Evolutionary conservation across 2,888 invertebrate species (phyloP).

Genomic region (Campoplex nolae): DNA sequence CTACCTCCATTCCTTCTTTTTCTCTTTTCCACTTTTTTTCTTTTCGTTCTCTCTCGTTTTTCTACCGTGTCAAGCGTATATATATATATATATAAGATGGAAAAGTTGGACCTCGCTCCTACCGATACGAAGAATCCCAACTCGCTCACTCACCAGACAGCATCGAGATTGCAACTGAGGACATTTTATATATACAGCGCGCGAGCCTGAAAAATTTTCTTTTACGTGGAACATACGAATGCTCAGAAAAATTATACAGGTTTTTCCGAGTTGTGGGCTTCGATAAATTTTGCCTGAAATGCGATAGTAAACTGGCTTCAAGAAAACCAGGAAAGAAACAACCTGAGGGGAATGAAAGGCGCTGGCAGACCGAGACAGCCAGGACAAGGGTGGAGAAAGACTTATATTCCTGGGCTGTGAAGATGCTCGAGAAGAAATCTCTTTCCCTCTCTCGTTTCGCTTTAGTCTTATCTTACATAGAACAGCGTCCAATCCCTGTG

Average conservation of each 20-base stretch:
- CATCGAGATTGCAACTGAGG: constrained; percentile 37
- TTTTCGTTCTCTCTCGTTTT: constrained; percentile 12
- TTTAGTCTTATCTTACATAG: constrained; percentile 58
- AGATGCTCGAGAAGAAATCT: constrained; percentile 38
- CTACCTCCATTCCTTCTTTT: constrained; percentile 18
- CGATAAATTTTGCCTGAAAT: constrained; percentile 56
- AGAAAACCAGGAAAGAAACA: constrained; percentile 21
- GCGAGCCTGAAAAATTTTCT: constrained; percentile 25
- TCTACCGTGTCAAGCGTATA: constrained; percentile 8
- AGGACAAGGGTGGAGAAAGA: constrained; percentile 21
- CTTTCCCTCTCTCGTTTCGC: constrained; percentile 2
- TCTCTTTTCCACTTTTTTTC: neutral
- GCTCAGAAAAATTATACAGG: constrained; percentile 29
- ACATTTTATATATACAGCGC: neutral
- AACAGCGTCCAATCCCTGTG: constrained; percentile 50
- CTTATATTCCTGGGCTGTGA: constrained; percentile 20
- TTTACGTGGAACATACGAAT: neutral
- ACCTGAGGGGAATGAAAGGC: neutral
- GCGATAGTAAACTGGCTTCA: constrained; percentile 1
- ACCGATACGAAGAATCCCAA: constrained; percentile 1
- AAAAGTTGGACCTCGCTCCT: constrained; percentile 52
- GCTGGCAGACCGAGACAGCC: constrained; percentile 8
- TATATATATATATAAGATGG: constrained; percentile 6
- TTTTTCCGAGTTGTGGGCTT: constrained; percentile 41
- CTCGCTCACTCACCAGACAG: neutral